These are phyloP conservation scores for Leucophenga maculata DNA, from an alignment of 2,888 invertebrate species.

Conservation along the genomic window DNA sequence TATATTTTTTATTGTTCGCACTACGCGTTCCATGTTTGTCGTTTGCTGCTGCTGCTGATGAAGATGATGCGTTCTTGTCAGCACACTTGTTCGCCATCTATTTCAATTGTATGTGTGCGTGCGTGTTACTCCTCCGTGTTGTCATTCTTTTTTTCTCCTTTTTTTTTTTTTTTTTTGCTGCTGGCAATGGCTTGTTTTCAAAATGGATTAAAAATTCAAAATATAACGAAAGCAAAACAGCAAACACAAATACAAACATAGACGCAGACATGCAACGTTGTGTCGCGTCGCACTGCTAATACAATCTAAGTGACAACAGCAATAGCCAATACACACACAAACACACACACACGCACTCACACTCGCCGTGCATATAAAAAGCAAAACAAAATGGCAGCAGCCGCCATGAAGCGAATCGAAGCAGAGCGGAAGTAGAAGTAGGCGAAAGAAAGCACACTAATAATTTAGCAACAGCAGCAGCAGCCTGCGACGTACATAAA, in stretches of 20 bases:
- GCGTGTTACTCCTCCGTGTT: background rate
- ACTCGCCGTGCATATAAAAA: background rate
- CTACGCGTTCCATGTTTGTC: background rate
- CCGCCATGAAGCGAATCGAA: background rate
- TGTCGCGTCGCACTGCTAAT: background rate
- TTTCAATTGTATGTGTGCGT: background rate
- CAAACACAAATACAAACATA: conserved; percentile 29
- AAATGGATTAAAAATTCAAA: conserved; percentile 40
- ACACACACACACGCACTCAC: background rate
- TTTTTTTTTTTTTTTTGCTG: no score
- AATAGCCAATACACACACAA: background rate
- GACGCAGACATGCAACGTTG: conserved; percentile 39
- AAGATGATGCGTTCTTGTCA: conserved; percentile 12
- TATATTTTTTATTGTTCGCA: conserved; percentile 1
- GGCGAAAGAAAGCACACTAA: conserved; percentile 45
- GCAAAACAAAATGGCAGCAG: background rate
- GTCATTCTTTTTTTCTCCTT: no score
- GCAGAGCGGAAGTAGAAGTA: background rate
- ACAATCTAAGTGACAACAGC: conserved; percentile 29
- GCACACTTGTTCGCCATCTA: background rate
- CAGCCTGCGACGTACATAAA: background rate
- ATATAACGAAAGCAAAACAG: conserved; percentile 20
- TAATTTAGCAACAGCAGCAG: conserved; percentile 56
- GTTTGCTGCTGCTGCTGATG: conserved; percentile 6
- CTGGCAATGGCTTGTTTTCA: conserved; percentile 18